Base-by-base conservation (phyloP, 2,797 vertebrate genomes). In the Sardinella longiceps region DNA sequence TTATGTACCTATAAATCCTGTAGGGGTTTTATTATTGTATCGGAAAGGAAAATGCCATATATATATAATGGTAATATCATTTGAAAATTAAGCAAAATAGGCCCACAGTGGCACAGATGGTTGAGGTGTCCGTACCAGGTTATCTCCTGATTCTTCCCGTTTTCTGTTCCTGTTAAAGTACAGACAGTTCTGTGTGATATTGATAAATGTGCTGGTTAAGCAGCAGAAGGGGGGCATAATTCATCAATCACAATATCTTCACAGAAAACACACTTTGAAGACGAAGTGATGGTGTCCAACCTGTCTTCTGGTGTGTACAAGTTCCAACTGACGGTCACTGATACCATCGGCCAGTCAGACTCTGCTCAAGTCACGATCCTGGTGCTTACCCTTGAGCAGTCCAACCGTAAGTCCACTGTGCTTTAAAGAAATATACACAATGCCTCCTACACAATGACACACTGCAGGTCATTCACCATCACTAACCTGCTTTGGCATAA, bases 311-410 rank as follows among this genome's bases (percentile, higher is more conserved):
- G 98, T n/a, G 84, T 91, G 39, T 99, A 98, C 88, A 89, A 95
- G 86, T 98, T 99, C 93, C 94, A 95, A 87, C 93, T 99, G 90
- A 97, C 94, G 0, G 95, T 96, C 80, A 95, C 91, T 0, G 95
- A 96, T 89, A 81, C 88, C 0, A 91, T 87, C 0, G 93, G 93
- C 2, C 96, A 97, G 81, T 92, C 94, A 0, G 95, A 94, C 90
- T 93, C 93, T 0, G 89, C 94, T 82, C 94, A 94, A 5, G 82
- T 99, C 85, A 97, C 95, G 0, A 87, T 99, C 84, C 89, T 96
- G 39, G 98, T 99, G 84, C 94, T 99, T 37, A 97, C 95, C 0
- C 81, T 94, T 2, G 96, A 97, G 84, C 95, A 98, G 92, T 98
- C 98, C 0, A 94, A 95, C 84, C 95, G 98, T 99, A 88, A 96